phyloP scores from a whole-genome alignment of 2,113 vertebrate genomes.

The Reinhardtius hippoglossoides region DNA sequence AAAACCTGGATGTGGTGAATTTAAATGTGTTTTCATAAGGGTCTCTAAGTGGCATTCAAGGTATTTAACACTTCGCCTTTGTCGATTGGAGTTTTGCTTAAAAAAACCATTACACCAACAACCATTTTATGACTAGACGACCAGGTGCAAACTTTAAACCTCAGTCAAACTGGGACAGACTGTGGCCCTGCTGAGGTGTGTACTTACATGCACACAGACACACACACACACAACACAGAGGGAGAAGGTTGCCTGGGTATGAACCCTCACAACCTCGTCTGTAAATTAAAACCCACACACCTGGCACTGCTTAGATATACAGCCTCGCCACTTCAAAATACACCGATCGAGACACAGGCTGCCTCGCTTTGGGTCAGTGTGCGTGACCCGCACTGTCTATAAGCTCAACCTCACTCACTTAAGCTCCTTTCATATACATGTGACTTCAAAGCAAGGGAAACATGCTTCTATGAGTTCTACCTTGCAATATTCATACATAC shows the following conservation, averaged over 20 bases:
- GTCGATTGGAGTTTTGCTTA: constrained; percentile 54
- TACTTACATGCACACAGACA: not conserved
- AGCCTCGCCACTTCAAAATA: constrained; percentile 38
- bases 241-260: constrained; percentile 3
- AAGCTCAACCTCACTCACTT: constrained; percentile 35
- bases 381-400: constrained; percentile 4
- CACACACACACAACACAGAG: not conserved
- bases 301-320: constrained; percentile 48
- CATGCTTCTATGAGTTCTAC: constrained; percentile 13
- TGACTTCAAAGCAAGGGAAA: constrained; percentile 44
- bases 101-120: constrained; percentile 67
- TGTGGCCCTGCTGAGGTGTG: constrained; percentile 19
- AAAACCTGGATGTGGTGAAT: no score
- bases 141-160: constrained; percentile 65
- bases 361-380: constrained; percentile 5
- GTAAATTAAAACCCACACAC: constrained; percentile 62
- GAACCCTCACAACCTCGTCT: constrained; percentile 40
- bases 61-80: constrained; percentile 6
- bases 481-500: constrained; percentile 14
- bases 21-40: no score
- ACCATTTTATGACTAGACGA: constrained; percentile 54
- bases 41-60: no score
- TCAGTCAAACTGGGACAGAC: constrained; percentile 33
- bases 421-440: constrained; percentile 9
- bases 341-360: constrained; percentile 32